These are phyloP conservation scores for Paramuricea clavata DNA, from an alignment of 92 coral and sea anemone genomes.

Conservation along the genomic window DNA sequence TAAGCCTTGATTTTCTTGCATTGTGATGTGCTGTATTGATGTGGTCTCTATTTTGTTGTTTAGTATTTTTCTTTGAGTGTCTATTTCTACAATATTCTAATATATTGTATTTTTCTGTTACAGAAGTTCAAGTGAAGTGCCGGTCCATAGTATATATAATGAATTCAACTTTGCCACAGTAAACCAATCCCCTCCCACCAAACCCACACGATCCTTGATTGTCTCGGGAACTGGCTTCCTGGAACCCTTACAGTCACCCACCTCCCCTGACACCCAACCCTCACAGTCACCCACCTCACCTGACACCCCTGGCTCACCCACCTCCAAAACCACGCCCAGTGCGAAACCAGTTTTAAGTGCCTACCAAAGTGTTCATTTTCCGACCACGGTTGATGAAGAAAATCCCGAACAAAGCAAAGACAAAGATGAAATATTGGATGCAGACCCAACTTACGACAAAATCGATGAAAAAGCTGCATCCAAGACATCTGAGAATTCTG, in stretches of 20 bases:
- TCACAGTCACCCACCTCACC: background rate
- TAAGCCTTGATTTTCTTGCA: background rate
- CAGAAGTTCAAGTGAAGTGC: background rate
- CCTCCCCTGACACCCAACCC: constrained; percentile 7
- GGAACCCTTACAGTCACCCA: too few species aligned
- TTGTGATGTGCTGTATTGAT: background rate
- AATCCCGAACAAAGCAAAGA: background rate
- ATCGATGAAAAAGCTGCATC: background rate
- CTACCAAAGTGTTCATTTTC: background rate
- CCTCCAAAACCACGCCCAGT: background rate
- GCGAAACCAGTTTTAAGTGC: constrained; percentile 1
- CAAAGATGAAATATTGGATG: constrained; percentile 18
- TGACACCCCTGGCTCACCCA: background rate
- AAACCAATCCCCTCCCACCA: background rate
- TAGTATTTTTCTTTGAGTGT: background rate
- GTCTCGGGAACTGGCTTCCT: background rate
- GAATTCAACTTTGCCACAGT: background rate
- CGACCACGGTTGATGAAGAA: background rate
- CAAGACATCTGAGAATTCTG: background rate
- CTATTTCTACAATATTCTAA: background rate
- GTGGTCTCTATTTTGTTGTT: background rate
- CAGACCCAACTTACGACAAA: constrained; percentile 35
- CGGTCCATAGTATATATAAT: background rate
- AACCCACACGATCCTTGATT: background rate
- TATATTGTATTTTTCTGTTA: background rate